Evolutionary conservation across 1,140 invertebrate genomes (phyloP).

Genomic region (Patella vulgata): DNA sequence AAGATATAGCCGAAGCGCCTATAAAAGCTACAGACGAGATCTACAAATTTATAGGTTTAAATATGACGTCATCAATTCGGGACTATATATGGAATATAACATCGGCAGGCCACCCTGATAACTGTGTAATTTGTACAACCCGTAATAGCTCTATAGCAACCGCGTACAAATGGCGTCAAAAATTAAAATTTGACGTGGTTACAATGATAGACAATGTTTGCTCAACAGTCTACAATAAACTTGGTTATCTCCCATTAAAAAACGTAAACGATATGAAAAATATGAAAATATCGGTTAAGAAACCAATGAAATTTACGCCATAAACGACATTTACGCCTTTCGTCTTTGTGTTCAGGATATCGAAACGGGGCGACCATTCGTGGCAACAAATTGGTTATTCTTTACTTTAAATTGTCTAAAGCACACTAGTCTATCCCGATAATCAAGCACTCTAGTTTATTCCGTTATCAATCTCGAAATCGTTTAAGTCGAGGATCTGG

Average conservation of each 20-base stretch:
- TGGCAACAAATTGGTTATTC: too few species aligned
- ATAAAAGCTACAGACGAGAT: constrained; percentile 9
- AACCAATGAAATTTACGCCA: too few species aligned
- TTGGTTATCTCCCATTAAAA: constrained; percentile 3
- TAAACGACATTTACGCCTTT: too few species aligned
- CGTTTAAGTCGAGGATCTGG: too few species aligned
- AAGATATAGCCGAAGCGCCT: constrained; percentile 21
- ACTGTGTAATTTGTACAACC: not conserved
- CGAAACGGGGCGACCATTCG: too few species aligned
- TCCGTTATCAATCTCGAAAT: too few species aligned
- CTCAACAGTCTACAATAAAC: not conserved
- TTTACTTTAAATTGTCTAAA: too few species aligned
- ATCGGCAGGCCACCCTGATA: not conserved
- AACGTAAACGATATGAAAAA: constrained; percentile 1
- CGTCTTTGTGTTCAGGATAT: too few species aligned
- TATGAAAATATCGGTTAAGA: not conserved
- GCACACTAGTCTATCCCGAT: too few species aligned
- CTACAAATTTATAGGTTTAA: constrained; percentile 20
- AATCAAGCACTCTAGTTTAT: too few species aligned
- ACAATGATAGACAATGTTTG: not conserved
- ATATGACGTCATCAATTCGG: not conserved
- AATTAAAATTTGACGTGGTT: not conserved
- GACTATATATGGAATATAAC: constrained; percentile 21
- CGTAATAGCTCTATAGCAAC: constrained; percentile 11
- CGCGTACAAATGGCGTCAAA: constrained; percentile 4